Percentiles rank a stretch among this genome's conserved stretches.
phyloP scores from a whole-genome alignment of 2,888 invertebrate species.

The Phengaris arion region DNA sequence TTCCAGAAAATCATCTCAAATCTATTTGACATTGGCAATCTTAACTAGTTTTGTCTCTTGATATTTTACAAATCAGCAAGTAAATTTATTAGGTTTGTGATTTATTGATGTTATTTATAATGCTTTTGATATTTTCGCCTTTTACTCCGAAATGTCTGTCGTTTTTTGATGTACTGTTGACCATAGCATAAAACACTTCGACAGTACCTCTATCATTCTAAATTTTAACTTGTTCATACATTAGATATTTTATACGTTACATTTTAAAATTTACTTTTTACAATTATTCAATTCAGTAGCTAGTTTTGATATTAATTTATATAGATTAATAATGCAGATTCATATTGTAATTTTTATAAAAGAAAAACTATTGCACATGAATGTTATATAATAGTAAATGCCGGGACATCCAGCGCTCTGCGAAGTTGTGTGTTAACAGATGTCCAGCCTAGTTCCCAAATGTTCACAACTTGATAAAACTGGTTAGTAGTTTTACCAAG shows the following conservation, averaged over 20 bases:
- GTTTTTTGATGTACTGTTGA: too few species aligned
- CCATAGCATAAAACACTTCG: too few species aligned
- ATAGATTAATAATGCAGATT: too few species aligned
- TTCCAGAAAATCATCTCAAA: neutral
- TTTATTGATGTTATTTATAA: too few species aligned
- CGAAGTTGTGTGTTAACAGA: constrained; percentile 34
- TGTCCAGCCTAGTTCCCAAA: constrained; percentile 33
- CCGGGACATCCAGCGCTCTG: constrained; percentile 24
- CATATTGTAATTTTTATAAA: neutral
- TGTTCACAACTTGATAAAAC: constrained; percentile 34
- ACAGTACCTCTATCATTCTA: too few species aligned
- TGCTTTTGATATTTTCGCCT: too few species aligned
- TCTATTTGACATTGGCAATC: neutral
- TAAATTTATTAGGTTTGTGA: neutral
- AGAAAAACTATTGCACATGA: neutral
- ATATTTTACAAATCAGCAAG: neutral
- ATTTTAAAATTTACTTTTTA: too few species aligned
- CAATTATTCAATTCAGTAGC: too few species aligned
- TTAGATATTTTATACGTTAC: too few species aligned
- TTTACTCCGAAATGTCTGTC: too few species aligned
- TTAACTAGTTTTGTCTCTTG: neutral
- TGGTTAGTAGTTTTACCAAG: constrained; percentile 35
- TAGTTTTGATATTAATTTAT: too few species aligned
- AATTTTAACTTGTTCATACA: too few species aligned
- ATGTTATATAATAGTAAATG: constrained; percentile 23